These are phyloP conservation scores for Euwallacea similis DNA, from an alignment of 1,140 invertebrate species.

Conservation along the genomic window DNA sequence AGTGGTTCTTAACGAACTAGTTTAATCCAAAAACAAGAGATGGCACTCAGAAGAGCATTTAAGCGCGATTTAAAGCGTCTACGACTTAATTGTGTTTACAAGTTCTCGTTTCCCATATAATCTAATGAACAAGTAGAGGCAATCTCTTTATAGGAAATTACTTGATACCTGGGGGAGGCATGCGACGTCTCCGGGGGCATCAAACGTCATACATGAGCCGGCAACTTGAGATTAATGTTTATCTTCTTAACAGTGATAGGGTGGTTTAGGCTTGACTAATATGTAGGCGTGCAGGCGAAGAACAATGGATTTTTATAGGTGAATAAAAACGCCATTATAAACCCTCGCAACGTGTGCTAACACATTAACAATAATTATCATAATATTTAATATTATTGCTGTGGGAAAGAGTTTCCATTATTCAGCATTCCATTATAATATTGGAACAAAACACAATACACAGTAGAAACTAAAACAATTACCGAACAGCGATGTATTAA, in stretches of 20 bases:
- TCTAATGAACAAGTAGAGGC: slow-evolving; percentile 4
- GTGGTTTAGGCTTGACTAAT: not conserved
- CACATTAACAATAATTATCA: too few species aligned
- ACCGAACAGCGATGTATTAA: not conserved
- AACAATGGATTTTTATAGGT: not conserved
- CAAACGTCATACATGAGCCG: not conserved
- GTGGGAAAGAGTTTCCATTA: too few species aligned
- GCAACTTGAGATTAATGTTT: slow-evolving; percentile 2
- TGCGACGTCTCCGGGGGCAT: not conserved
- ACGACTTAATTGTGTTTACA: slow-evolving; percentile 9
- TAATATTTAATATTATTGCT: too few species aligned
- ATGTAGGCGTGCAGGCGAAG: not conserved
- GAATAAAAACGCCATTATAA: not conserved
- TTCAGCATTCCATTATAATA: too few species aligned
- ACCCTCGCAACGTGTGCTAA: not conserved
- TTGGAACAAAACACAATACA: not conserved
- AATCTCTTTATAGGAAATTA: slow-evolving; percentile 12
- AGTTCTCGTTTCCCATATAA: not conserved
- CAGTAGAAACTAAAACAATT: not conserved
- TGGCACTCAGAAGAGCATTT: slow-evolving; percentile 1
- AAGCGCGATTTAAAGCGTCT: slow-evolving; percentile 7
- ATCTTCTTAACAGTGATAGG: not conserved
- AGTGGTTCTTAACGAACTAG: too few species aligned
- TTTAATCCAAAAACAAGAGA: not conserved
- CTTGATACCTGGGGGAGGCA: slow-evolving; percentile 9